phyloP scores from a whole-genome alignment of 2,888 invertebrate genomes.

The Troglohyphantes excavatus region DNA sequence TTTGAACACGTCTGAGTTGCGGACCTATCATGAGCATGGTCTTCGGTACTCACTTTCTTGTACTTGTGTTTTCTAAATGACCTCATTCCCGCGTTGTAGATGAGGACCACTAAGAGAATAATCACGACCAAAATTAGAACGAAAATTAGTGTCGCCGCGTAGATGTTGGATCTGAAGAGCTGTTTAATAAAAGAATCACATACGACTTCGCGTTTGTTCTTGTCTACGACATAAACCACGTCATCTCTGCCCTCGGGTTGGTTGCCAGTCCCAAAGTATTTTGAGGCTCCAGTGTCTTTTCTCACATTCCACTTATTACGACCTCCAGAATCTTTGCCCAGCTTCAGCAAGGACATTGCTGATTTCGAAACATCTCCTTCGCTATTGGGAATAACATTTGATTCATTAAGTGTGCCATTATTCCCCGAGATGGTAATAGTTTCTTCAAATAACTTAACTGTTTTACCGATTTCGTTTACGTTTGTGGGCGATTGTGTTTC shows the following conservation, averaged over 20 bases:
- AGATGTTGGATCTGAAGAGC: neutral
- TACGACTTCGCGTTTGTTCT: neutral
- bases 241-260: neutral
- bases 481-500: neutral
- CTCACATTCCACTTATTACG: neutral
- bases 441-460: neutral
- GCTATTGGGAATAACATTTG: neutral
- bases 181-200: neutral
- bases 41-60: neutral
- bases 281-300: neutral
- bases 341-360: neutral
- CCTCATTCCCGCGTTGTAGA: neutral
- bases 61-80: neutral
- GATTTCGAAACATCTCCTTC: neutral
- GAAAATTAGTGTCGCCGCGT: neutral
- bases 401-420: neutral
- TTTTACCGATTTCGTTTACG: neutral
- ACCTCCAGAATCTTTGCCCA: neutral
- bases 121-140: neutral
- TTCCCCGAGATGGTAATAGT: neutral
- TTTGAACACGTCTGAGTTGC: too few species aligned
- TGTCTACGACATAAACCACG: constrained; percentile 1
- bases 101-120: neutral
- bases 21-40: neutral
- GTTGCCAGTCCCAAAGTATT: neutral